Percentiles rank a stretch among this genome's conserved stretches.
phyloP scores from a whole-genome alignment of 2,888 invertebrate species.

The Phyto melanocephala region DNA sequence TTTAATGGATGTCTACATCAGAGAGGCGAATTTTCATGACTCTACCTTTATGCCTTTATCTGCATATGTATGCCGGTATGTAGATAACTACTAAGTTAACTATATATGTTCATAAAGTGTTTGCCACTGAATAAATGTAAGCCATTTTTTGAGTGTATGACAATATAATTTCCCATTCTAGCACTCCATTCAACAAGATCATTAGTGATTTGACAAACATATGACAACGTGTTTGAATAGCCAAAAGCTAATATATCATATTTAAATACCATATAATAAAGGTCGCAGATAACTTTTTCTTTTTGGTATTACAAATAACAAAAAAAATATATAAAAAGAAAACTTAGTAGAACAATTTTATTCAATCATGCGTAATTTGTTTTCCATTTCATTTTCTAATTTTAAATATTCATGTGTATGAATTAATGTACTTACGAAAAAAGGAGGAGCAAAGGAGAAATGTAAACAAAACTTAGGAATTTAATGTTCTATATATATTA shows the following conservation, averaged over 20 bases:
- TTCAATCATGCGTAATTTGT: not conserved
- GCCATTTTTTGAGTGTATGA: not conserved
- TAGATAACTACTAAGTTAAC: too few relatives aligned
- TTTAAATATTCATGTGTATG: not conserved
- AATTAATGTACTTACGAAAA: not conserved
- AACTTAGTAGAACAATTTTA: not conserved
- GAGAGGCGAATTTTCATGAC: too few relatives aligned
- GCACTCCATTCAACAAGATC: not conserved
- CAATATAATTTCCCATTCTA: not conserved
- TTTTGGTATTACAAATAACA: not conserved
- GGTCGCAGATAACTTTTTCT: not conserved
- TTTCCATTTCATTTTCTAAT: not conserved
- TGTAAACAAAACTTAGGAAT: not conserved
- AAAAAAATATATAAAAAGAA: too few relatives aligned
- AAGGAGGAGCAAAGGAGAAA: not conserved
- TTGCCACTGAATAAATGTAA: too few relatives aligned
- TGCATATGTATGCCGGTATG: too few relatives aligned
- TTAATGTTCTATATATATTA: not conserved
- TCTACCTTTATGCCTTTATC: too few relatives aligned
- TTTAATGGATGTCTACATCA: too few relatives aligned
- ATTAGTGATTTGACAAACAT: too few relatives aligned
- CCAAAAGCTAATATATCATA: not conserved
- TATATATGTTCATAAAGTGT: too few relatives aligned
- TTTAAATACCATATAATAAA: not conserved
- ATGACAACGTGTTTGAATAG: too few relatives aligned